phyloP scores from a whole-genome alignment of 2,797 vertebrate species.

The Cacajao melanocephalus region DNA sequence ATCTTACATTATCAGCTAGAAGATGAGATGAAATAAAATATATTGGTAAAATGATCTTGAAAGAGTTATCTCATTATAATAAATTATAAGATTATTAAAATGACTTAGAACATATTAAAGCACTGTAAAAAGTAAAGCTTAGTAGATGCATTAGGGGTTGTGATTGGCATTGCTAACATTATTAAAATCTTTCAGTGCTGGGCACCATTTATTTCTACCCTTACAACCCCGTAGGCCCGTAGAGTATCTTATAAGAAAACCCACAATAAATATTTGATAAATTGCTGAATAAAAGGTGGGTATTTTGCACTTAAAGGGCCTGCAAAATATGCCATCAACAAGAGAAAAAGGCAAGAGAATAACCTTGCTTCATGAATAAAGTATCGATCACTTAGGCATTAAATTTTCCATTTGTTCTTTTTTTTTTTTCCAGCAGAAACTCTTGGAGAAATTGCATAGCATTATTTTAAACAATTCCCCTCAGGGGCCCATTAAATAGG shows the following conservation, averaged over 20 bases:
- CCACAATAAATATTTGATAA: background rate
- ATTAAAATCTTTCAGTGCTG: background rate
- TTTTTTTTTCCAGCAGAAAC: background rate
- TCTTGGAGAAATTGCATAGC: background rate
- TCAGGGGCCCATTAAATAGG: background rate
- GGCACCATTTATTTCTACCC: background rate
- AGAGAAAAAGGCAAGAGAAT: background rate
- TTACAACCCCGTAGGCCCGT: background rate
- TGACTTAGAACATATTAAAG: background rate
- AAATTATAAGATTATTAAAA: constrained; percentile 10
- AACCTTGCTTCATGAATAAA: background rate
- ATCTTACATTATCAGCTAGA: background rate
- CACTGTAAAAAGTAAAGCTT: background rate
- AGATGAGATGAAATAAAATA: background rate
- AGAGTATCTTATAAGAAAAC: background rate
- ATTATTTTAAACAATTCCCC: constrained; percentile 13
- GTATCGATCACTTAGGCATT: background rate
- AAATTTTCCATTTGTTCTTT: constrained; percentile 4
- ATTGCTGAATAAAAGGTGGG: background rate
- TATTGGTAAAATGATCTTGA: background rate
- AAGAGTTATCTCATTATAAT: background rate
- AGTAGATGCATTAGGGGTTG: background rate
- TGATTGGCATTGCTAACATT: background rate
- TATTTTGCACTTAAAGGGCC: background rate
- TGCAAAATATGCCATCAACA: background rate